Evolutionary conservation across 1,140 invertebrate genomes (phyloP).

Genomic region (Aricia agestis): DNA sequence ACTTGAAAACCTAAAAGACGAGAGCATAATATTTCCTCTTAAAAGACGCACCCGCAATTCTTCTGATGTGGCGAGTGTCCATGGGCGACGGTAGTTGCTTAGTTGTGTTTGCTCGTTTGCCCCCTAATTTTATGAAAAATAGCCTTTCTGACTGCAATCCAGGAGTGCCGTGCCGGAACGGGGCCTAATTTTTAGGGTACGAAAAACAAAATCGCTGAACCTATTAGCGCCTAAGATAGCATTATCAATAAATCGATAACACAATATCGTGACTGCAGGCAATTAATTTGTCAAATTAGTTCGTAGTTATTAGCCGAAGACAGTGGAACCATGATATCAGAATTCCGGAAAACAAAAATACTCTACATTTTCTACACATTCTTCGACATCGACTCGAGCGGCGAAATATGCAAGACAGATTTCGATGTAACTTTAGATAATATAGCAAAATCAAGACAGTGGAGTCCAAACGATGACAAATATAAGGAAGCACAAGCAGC

Average conservation of each 20-base stretch:
- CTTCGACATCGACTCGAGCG: slow-evolving; percentile 87
- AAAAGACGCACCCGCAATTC: no score
- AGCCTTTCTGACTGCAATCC: no score
- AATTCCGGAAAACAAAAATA: slow-evolving; percentile 90
- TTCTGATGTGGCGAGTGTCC: no score
- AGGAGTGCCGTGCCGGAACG: no score
- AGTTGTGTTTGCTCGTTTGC: no score
- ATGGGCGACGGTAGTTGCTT: no score
- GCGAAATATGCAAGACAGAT: slow-evolving; percentile 86
- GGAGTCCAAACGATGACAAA: slow-evolving; percentile 80
- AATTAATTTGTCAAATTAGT: background rate
- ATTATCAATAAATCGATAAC: background rate
- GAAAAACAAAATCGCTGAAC: no score
- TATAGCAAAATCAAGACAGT: slow-evolving; percentile 83
- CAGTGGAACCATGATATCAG: slow-evolving; percentile 80
- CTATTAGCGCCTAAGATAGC: no score
- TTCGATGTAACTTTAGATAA: slow-evolving; percentile 85
- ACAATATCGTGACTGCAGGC: background rate
- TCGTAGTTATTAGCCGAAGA: background rate
- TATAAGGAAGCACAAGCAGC: slow-evolving; percentile 81
- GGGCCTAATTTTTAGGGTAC: no score
- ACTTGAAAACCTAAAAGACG: no score
- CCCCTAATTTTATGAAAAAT: no score
- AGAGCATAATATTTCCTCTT: no score
- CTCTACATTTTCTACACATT: slow-evolving; percentile 87